Conservation (phyloP, 2,888 invertebrate species). For the Drosophila mimetica region DNA sequence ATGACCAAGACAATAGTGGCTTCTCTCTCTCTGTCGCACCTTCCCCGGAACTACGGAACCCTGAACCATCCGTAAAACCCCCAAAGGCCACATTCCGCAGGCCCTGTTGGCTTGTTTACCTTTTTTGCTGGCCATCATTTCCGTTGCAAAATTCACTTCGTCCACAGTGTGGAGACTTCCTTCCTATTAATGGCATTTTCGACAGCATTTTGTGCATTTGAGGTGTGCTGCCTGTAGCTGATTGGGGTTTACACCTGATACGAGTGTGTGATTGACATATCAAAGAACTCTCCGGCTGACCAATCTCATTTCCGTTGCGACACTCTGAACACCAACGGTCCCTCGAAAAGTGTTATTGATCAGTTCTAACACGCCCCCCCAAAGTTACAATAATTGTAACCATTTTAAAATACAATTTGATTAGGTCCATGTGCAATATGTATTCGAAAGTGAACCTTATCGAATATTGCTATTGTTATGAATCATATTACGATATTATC, state of each 20-base stretch:
- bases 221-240: conserved; percentile 58
- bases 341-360: neutral
- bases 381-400: neutral
- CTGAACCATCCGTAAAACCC: neutral
- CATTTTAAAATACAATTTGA: neutral
- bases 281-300: conserved; percentile 24
- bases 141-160: conserved; percentile 66
- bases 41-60: neutral
- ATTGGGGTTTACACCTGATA: conserved; percentile 63
- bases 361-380: neutral
- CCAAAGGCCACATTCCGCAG: neutral
- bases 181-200: conserved; percentile 27
- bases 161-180: conserved; percentile 68
- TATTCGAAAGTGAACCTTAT: too few relatives aligned
- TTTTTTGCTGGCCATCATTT: conserved; percentile 59
- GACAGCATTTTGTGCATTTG: conserved; percentile 35
- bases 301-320: conserved; percentile 30
- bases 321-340: neutral
- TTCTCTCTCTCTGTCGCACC: neutral
- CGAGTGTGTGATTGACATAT: conserved; percentile 74
- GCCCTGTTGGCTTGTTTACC: conserved; percentile 58
- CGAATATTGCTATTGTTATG: too few relatives aligned
- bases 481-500: too few relatives aligned
- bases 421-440: too few relatives aligned
- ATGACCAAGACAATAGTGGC: conserved; percentile 32